These are phyloP conservation scores for Sturnira hondurensis DNA, from an alignment of 2,113 vertebrate genomes.

Conservation along the genomic window DNA sequence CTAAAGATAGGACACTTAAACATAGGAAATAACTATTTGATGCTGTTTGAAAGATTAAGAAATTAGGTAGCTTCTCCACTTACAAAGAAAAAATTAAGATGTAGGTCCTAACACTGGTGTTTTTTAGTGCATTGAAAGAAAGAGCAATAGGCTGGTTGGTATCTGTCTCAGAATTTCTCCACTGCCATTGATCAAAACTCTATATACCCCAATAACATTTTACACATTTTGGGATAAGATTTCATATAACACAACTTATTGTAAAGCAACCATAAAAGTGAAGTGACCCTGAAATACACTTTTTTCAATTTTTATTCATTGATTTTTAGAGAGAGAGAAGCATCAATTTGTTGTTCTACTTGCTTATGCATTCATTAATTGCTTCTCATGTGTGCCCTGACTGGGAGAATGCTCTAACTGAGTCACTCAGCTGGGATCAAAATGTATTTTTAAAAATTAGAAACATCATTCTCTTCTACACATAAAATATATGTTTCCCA, in stretches of 20 bases:
- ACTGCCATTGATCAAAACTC: not conserved
- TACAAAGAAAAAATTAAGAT: not conserved
- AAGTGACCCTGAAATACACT: not conserved
- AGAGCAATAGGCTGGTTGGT: not conserved
- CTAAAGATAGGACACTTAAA: not conserved
- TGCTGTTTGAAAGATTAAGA: not conserved
- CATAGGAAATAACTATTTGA: not conserved
- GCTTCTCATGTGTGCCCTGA: no score
- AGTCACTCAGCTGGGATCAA: not conserved
- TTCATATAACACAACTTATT: not conserved
- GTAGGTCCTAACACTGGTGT: not conserved
- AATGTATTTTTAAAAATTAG: not conserved
- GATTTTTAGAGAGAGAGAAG: no score
- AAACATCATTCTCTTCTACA: not conserved
- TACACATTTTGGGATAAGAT: not conserved
- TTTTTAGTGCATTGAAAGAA: not conserved
- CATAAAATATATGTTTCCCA: not conserved
- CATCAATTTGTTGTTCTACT: no score
- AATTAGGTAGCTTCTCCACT: not conserved
- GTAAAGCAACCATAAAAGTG: not conserved
- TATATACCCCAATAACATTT: not conserved
- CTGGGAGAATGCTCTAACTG: no score
- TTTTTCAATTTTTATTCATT: no score
- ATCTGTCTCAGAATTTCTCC: not conserved
- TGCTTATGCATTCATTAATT: no score